Conservation (phyloP, 2,888 invertebrate genomes). For the Calameuta pallipes region DNA sequence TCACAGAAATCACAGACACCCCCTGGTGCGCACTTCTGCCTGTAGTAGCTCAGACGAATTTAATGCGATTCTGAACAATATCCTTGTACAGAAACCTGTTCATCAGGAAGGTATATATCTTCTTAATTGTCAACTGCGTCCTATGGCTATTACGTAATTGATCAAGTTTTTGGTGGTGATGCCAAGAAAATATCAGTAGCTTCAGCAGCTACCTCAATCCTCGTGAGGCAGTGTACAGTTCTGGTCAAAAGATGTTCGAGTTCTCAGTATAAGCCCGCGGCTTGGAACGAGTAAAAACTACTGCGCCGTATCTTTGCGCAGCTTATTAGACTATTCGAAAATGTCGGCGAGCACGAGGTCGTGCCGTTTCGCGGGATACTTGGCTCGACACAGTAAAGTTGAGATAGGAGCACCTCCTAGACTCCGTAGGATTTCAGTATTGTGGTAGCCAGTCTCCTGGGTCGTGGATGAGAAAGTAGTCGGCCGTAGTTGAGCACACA, state of each 20-base stretch:
- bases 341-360: constrained; percentile 4
- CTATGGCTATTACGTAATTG: not conserved
- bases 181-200: not conserved
- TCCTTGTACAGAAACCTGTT: not conserved
- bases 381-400: not conserved
- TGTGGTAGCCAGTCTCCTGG: not conserved
- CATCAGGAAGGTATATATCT: not conserved
- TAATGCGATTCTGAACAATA: not conserved
- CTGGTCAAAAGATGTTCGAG: constrained; percentile 1
- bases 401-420: not conserved
- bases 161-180: not conserved
- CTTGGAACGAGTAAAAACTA: not conserved
- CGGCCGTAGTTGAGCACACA: not conserved
- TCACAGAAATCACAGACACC: not conserved
- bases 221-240: not conserved
- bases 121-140: not conserved
- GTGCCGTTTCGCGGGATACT: not conserved
- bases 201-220: too few species aligned
- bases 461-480: not conserved
- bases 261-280: not conserved
- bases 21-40: not conserved
- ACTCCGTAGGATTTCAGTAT: not conserved
- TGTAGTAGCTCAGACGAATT: not conserved
- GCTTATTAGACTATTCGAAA: not conserved
- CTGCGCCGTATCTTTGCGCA: not conserved